phyloP scores from a whole-genome alignment of 2,797 vertebrate genomes.

The Oreochromis grahami region DNA sequence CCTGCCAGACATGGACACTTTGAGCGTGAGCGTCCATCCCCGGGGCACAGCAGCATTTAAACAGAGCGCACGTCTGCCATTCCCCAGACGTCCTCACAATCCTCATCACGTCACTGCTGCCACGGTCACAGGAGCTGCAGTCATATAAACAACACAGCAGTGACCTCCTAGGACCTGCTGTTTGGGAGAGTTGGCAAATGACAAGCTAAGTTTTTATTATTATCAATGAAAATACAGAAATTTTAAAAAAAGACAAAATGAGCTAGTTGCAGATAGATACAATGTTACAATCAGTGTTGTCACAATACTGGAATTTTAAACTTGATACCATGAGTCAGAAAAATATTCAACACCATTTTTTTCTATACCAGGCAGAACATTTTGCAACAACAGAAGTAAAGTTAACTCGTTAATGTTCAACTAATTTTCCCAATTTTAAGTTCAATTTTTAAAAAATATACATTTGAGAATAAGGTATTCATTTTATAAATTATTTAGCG shows the following conservation, averaged over 20 bases:
- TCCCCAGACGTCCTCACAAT: conserved; percentile 28
- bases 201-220: not conserved
- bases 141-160: conserved; percentile 8
- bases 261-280: not conserved
- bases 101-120: conserved; percentile 34
- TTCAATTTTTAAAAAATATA: not conserved
- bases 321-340: not conserved
- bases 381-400: not conserved
- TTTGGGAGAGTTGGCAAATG: not conserved
- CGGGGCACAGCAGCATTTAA: conserved; percentile 41
- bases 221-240: not conserved
- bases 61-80: conserved; percentile 8
- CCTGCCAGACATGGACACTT: conserved; percentile 41
- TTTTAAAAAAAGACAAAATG: not conserved
- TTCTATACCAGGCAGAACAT: not conserved
- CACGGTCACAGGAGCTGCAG: not conserved
- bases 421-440: not conserved
- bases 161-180: not conserved
- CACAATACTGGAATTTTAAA: not conserved
- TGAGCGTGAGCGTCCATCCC: conserved; percentile 31
- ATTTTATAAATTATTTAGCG: not conserved
- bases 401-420: not conserved
- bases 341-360: not conserved
- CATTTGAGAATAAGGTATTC: not conserved
- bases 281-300: not conserved